Evolutionary conservation across 2,797 vertebrate genomes (phyloP), one percentile per base, ranked within the genome.

Genomic region (Megaceryle alcyon): DNA sequence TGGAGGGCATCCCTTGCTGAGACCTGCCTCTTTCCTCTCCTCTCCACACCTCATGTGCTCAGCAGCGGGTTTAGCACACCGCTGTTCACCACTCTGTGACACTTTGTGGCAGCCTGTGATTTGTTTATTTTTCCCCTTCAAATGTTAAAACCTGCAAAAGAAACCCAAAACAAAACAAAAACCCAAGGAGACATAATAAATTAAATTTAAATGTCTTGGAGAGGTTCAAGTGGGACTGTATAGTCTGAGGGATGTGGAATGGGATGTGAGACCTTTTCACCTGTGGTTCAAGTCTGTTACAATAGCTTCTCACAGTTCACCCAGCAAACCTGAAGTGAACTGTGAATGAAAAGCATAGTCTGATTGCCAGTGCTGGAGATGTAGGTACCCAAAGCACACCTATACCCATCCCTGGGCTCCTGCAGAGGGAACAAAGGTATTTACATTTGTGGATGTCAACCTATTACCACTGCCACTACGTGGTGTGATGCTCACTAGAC

Each of bases 251-350:
- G 39, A 81, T n/a, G 19, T 72, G 68, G 69, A 93, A 87, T 4
- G n/a, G 89, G 56, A 81, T 93, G 77, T 56, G 82, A 76, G 83
- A 90, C 8, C 13, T 86, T 91, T 90, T 88, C 82, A 86, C 86
- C 66, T 80, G 66, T 95, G 43, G 51, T 73, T 96, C 77, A 82
- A 89, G 57, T 35, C 28, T 49, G 7, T 26, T 13, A 19, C 57
- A 22, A 7, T 0, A 61, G 12, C 69, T 44, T 33, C 75, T 83
- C 73, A 54, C 46, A 49, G 29, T n/a, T 94, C 63, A 28, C 9
- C 18, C 28, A 61, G 28, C 25, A 43, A 51, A 29, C 9, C 77
- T 31, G 2, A 10, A 1, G 19, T 61, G 49, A 54, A n/a, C 60
- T 26, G 35, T 46, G 49, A 57, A 31, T 14, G 7, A 28, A 13